These are phyloP conservation scores for Tupiocoris notatus DNA, from an alignment of 2,888 invertebrate genomes.

Conservation along the genomic window DNA sequence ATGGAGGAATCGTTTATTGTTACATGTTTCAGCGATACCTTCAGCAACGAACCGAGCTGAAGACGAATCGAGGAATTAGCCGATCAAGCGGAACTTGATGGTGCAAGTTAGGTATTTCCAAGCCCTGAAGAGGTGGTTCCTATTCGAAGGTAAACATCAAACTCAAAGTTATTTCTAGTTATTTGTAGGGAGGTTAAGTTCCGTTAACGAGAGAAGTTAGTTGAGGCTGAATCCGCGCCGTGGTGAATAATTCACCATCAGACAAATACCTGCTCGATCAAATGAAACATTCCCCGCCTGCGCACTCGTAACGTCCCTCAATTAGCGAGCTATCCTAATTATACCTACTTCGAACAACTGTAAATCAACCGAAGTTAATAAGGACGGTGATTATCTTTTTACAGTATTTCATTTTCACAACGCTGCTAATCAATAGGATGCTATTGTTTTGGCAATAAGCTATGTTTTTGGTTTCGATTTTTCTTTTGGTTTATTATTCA, in stretches of 20 bases:
- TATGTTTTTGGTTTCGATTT: too few species aligned
- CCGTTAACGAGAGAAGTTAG: conserved; percentile 29
- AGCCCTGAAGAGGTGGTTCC: background rate
- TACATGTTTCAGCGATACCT: background rate
- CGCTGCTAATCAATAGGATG: too few species aligned
- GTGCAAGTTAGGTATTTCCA: conserved; percentile 18
- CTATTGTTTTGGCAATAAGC: too few species aligned
- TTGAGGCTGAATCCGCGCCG: background rate
- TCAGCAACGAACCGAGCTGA: background rate
- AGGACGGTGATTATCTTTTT: too few species aligned
- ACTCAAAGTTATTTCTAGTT: conserved; percentile 17
- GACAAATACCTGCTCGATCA: background rate
- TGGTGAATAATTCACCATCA: background rate
- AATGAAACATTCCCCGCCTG: background rate
- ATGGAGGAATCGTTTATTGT: too few species aligned
- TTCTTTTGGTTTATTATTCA: too few species aligned
- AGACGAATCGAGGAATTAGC: background rate
- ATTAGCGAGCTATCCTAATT: too few species aligned
- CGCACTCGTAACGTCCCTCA: background rate
- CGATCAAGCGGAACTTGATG: conserved; percentile 12
- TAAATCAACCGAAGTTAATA: too few species aligned
- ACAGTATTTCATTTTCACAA: too few species aligned
- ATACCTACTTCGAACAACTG: too few species aligned
- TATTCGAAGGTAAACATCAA: conserved; percentile 28
- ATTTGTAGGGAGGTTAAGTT: conserved; percentile 21